Base-by-base conservation (phyloP, 2,113 vertebrate genomes). In the Butorides virescens region DNA sequence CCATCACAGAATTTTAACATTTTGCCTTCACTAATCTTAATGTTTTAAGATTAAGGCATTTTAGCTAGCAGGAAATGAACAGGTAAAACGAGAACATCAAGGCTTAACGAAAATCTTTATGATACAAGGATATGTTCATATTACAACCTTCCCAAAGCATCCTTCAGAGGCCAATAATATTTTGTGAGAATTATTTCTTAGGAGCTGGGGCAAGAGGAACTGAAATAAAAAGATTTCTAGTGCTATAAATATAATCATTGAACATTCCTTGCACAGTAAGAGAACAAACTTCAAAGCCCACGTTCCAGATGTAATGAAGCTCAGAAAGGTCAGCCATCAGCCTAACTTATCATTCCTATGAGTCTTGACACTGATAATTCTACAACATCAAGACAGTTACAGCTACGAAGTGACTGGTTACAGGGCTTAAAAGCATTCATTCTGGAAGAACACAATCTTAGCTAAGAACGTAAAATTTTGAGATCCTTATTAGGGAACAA, bases 201-300 rank as follows among this genome's bases (percentile, higher is more conserved):
- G 25, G 37, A 83, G 42, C 34, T 80, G 58, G 27, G n/a, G n/a
- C 32, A 95, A 91, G 16, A 88, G 16, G 13, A 90, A 92, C 67
- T 68, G 29, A 81, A 95, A 91, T 83, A 68, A 71, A 92, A 87
- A 78, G 46, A 83, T 46, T 88, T 94, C 62, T 76, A 86, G 62
- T 92, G 67, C 58, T 88, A 73, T 92, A 97, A 86, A 88, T 88
- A 86, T 25, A 75, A 79, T 50, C 53, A 72, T 5, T 84, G 59
- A 87, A 63, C 71, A 86, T 92, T 83, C 83, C 74, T 73, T 80
- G 39, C 82, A 79, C 71, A 73, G 62, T 76, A 93, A 61, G 66
- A 82, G 86, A 94, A 78, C 4, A 39, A 93, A 92, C 66, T 92
- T 93, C 82, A 88, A 95, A 96, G 88, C 21, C 53, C 61, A 49